Percentiles rank a stretch among this genome's conserved stretches.
These are phyloP conservation scores for Poeciliopsis paucimaculata DNA, from an alignment of 2,797 vertebrate genomes.

Conservation along the genomic window DNA sequence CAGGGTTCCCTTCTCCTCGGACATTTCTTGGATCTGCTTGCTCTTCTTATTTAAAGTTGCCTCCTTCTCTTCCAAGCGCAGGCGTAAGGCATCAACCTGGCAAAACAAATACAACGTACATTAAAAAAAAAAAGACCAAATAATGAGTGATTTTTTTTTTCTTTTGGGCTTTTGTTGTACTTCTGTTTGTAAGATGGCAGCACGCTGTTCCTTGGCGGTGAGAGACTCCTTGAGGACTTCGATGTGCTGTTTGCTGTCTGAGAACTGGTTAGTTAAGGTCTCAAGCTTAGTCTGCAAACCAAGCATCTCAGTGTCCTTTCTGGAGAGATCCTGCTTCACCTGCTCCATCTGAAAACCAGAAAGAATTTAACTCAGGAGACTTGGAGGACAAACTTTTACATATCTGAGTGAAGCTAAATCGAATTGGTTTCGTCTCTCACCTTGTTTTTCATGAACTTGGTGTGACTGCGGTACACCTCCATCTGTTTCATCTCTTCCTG, in stretches of 20 bases:
- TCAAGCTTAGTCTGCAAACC: constrained; percentile 97
- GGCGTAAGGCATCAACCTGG: constrained; percentile 93
- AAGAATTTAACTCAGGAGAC: background rate
- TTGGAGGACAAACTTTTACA: background rate
- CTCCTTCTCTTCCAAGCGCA: constrained; percentile 97
- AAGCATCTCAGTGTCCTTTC: constrained; percentile 94
- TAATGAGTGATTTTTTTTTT: background rate
- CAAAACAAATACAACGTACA: constrained; percentile 2
- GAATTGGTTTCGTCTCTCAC: constrained; percentile 65
- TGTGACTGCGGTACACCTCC: constrained; percentile 99
- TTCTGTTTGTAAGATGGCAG: constrained; percentile 98
- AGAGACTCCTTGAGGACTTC: constrained; percentile 98
- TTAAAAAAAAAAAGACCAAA: background rate
- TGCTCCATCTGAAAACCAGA: constrained; percentile 82
- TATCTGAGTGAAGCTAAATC: background rate
- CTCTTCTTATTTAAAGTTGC: constrained; percentile 97
- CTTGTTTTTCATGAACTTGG: constrained; percentile 99
- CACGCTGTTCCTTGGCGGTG: constrained; percentile 96
- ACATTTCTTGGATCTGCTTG: constrained; percentile 98
- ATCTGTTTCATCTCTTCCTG: constrained; percentile 99
- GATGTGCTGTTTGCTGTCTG: constrained; percentile 98
- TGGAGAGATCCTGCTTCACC: constrained; percentile 97
- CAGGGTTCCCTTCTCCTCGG: constrained; percentile 97
- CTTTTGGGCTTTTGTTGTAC: constrained; percentile 66
- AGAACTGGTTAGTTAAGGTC: constrained; percentile 97